A percentile compares a stretch with the other conserved stretches of the same genome.
These are phyloP conservation scores for Acanthaster planci DNA, from an alignment of 35 echinoderm and acorn worm species.

Conservation along the genomic window DNA sequence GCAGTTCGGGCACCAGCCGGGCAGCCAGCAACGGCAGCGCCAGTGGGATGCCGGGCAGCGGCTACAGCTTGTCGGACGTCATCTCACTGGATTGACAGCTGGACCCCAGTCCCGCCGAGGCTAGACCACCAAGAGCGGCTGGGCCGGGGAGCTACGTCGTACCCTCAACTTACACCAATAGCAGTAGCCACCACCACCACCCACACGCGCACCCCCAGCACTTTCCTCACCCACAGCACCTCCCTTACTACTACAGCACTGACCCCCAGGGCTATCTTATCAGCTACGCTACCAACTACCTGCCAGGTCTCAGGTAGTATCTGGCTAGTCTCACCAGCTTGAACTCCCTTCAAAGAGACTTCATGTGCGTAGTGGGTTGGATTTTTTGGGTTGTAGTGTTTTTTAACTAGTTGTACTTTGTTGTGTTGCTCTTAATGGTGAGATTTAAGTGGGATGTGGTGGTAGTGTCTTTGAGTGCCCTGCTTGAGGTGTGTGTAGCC, in stretches of 20 bases:
- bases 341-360: not conserved
- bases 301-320: not conserved
- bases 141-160: constrained; percentile 14
- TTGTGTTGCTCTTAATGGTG: not conserved
- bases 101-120: constrained; percentile 25
- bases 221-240: no score
- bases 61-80: constrained; percentile 33
- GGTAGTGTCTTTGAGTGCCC: no score
- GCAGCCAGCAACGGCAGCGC: constrained; percentile 60
- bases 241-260: not conserved
- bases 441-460: not conserved
- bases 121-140: not conserved
- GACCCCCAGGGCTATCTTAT: not conserved
- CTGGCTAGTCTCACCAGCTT: not conserved
- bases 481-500: no score
- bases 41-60: constrained; percentile 41
- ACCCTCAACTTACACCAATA: not conserved
- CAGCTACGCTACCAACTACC: constrained; percentile 1
- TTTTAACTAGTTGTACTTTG: not conserved
- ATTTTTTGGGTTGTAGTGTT: no score
- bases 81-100: constrained; percentile 52
- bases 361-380: no score
- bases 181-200: not conserved
- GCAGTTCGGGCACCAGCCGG: constrained; percentile 43
- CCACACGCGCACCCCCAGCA: no score